A percentile compares a stretch with the other conserved stretches of the same genome.
Conservation (phyloP, 2,113 vertebrate species). For the Oreotrochilus melanogaster region DNA sequence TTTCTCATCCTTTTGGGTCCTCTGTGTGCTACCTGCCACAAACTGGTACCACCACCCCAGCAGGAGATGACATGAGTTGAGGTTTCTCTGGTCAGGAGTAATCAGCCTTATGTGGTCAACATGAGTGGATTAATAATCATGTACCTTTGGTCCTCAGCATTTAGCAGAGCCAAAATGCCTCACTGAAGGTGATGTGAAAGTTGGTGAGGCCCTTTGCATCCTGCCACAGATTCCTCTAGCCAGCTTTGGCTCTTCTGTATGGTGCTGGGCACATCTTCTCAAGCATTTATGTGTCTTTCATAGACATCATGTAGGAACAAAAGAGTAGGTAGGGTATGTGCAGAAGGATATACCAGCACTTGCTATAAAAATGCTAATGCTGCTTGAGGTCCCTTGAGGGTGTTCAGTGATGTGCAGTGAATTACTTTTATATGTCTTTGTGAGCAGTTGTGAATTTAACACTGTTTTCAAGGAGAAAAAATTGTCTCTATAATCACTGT, state of each 20-base stretch:
- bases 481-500: not conserved
- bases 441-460: constrained; percentile 34
- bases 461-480: constrained; percentile 22
- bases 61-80: accelerated
- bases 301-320: not conserved
- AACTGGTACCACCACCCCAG: not conserved
- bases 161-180: accelerated
- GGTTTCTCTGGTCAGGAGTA: not conserved
- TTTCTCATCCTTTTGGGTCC: not conserved
- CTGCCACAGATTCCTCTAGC: accelerated
- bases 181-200: not conserved
- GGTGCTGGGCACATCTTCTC: not conserved
- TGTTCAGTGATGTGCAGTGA: constrained; percentile 14
- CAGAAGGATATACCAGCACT: not conserved
- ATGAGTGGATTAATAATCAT: accelerated
- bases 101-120: not conserved
- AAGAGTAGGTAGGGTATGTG: not conserved
- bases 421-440: constrained; percentile 28
- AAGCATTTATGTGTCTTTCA: not conserved
- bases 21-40: not conserved
- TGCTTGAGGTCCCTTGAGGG: not conserved
- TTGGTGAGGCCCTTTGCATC: accelerated
- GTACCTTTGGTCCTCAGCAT: not conserved
- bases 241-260: not conserved
- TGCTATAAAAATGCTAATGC: constrained; percentile 11